These are phyloP conservation scores for Thripadectes ignobilis DNA, from an alignment of 2,797 vertebrate species.

Conservation along the genomic window DNA sequence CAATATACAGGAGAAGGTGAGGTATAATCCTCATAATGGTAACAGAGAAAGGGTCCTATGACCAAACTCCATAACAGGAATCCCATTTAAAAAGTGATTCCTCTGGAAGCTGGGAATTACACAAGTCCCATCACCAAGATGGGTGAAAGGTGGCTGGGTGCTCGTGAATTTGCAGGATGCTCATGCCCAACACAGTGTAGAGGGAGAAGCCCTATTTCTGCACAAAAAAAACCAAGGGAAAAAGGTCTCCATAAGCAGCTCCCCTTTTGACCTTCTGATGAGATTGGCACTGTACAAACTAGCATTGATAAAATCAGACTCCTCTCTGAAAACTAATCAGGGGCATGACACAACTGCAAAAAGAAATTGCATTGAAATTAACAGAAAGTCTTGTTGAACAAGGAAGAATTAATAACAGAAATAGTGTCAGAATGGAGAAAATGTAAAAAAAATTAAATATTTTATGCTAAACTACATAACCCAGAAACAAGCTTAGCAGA, in stretches of 20 bases:
- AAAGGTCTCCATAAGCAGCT: background rate
- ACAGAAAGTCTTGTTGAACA: background rate
- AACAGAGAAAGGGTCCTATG: background rate
- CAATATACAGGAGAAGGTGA: background rate
- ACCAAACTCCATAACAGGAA: background rate
- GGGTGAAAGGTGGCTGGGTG: background rate
- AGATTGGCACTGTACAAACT: background rate
- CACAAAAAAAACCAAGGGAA: fast-evolving
- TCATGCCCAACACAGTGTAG: background rate
- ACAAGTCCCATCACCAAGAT: background rate
- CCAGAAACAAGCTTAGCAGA: background rate
- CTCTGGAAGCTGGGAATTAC: background rate
- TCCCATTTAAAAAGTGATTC: background rate
- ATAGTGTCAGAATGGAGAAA: background rate
- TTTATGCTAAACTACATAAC: background rate
- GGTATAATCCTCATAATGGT: background rate
- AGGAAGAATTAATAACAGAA: background rate
- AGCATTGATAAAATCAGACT: background rate
- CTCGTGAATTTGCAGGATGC: background rate
- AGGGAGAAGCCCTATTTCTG: background rate
- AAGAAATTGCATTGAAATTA: background rate
- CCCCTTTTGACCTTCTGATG: background rate
- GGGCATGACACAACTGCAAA: background rate
- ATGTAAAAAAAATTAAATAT: background rate
- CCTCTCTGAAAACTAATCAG: background rate